These are phyloP conservation scores for Planiliza haematocheilus DNA, from an alignment of 2,113 vertebrate species.

Conservation along the genomic window DNA sequence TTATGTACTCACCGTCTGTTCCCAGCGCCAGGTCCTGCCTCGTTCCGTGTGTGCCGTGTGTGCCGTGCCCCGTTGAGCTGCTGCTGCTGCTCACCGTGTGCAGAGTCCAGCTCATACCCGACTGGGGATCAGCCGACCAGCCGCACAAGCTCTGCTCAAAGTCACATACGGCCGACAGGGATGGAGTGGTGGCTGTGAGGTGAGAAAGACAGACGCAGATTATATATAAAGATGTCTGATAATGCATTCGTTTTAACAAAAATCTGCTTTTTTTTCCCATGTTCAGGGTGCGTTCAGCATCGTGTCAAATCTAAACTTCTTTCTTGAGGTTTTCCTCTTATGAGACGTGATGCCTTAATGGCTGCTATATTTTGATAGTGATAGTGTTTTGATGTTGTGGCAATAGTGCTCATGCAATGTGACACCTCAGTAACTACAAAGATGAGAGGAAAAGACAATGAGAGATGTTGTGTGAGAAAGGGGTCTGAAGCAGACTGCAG, in stretches of 20 bases:
- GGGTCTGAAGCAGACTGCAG: background rate
- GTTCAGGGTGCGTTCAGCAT: constrained; percentile 9
- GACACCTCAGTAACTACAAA: constrained; percentile 31
- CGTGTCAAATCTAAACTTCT: constrained; percentile 1
- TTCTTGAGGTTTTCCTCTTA: constrained; percentile 12
- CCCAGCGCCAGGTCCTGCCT: constrained; percentile 82
- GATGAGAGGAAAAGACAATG: constrained; percentile 18
- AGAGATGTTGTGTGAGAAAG: constrained; percentile 12
- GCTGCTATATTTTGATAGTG: background rate
- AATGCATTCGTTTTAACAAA: background rate
- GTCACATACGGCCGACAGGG: constrained; percentile 91
- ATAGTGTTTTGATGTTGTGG: constrained; percentile 36
- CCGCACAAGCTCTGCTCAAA: constrained; percentile 92
- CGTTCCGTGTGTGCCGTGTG: constrained; percentile 71
- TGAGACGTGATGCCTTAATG: background rate
- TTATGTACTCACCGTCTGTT: constrained; percentile 78
- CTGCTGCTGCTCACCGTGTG: constrained; percentile 79
- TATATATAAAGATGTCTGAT: background rate
- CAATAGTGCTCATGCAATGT: constrained; percentile 8
- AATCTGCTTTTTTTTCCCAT: background rate
- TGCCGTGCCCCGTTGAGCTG: constrained; percentile 72
- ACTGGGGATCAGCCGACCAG: constrained; percentile 91
- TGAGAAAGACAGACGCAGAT: constrained; percentile 35
- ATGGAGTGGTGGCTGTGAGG: constrained; percentile 78
- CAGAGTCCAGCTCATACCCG: constrained; percentile 88